Percentiles rank a stretch among this genome's conserved stretches.
Evolutionary conservation across 2,888 invertebrate genomes (phyloP).

Genomic region (Acanthococcus lagerstroemiae): DNA sequence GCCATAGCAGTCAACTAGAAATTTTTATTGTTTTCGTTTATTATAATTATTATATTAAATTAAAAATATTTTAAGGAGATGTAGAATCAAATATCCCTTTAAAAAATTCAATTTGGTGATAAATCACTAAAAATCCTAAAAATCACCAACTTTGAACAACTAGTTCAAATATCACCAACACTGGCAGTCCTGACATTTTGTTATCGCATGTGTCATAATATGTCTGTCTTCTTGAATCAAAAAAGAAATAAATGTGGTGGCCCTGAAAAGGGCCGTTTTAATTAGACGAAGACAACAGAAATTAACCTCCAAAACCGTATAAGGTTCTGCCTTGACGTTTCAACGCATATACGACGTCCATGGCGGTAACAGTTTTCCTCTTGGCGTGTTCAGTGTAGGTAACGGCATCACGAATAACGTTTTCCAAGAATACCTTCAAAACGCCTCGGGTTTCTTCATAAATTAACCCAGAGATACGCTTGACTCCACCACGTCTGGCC

Average conservation of each 20-base stretch:
- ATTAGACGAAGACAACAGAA: background rate
- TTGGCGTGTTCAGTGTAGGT: slow-evolving; percentile 77
- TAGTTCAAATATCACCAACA: too few relatives aligned
- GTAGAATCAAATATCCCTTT: too few relatives aligned
- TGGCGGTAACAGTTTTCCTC: slow-evolving; percentile 36
- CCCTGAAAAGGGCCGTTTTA: slow-evolving; percentile 31
- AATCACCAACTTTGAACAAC: too few relatives aligned
- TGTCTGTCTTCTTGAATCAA: too few relatives aligned
- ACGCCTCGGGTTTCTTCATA: slow-evolving; percentile 73
- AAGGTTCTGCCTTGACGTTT: slow-evolving; percentile 71
- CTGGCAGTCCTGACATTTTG: too few relatives aligned
- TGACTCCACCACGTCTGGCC: slow-evolving; percentile 58
- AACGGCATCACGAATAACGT: slow-evolving; percentile 67
- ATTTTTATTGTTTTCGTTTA: too few relatives aligned
- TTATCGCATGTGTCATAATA: too few relatives aligned
- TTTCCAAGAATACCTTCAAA: slow-evolving; percentile 68
- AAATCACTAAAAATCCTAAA: too few relatives aligned
- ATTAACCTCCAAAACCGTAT: slow-evolving; percentile 66
- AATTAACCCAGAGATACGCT: slow-evolving; percentile 47
- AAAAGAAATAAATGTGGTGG: slow-evolving; percentile 18
- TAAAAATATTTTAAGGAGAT: too few relatives aligned
- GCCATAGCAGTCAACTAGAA: too few relatives aligned
- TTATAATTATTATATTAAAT: too few relatives aligned
- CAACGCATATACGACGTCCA: slow-evolving; percentile 74
- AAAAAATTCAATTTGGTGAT: too few relatives aligned